phyloP scores from a whole-genome alignment of 2,113 vertebrate species.

The Fregetta grallaria region DNA sequence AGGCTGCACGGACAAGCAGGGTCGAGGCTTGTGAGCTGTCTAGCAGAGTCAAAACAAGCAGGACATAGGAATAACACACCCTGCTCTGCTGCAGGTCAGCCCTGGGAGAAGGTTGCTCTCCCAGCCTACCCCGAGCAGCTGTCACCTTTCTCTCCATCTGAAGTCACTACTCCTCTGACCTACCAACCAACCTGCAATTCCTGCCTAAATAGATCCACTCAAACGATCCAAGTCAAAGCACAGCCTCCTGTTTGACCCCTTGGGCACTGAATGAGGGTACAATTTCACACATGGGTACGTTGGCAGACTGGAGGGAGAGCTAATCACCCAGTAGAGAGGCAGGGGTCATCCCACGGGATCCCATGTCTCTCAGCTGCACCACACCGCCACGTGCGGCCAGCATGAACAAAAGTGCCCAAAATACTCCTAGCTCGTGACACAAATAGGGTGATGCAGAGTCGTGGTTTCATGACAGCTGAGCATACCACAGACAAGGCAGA shows the following conservation, averaged over 20 bases:
- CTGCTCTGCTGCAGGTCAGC: background rate
- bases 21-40: background rate
- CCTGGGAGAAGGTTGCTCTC: background rate
- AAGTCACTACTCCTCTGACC: background rate
- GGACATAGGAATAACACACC: background rate
- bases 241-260: background rate
- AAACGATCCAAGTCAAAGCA: background rate
- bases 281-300: accelerated
- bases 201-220: background rate
- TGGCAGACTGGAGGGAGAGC: background rate
- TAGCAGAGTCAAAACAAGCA: background rate
- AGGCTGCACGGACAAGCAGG: background rate
- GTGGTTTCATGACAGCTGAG: background rate
- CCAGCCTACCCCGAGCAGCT: background rate
- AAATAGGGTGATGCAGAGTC: background rate
- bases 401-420: background rate
- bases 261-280: background rate
- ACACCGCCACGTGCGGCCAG: background rate
- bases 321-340: background rate
- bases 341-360: accelerated
- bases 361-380: background rate
- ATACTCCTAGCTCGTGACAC: background rate
- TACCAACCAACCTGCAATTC: background rate
- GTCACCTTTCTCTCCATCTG: background rate
- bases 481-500: background rate